Percentiles rank a stretch among this genome's conserved stretches.
phyloP scores from a whole-genome alignment of 2,888 invertebrate genomes.

The Eustalomyia histrio region DNA sequence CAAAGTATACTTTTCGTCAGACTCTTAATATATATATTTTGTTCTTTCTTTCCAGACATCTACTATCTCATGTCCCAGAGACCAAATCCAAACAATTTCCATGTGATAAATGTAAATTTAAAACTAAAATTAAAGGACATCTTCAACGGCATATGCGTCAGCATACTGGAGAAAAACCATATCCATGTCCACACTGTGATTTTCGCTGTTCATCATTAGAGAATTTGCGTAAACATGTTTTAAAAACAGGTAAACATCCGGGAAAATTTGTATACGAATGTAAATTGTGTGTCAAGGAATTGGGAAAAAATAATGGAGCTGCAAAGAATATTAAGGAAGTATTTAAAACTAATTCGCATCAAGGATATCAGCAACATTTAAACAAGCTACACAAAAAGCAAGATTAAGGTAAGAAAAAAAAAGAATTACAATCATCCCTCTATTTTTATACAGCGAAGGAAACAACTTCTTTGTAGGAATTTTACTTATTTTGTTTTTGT shows the following conservation, averaged over 20 bases:
- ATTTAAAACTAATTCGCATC: conserved; percentile 74
- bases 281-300: conserved; percentile 80
- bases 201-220: conserved; percentile 90
- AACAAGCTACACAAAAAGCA: conserved; percentile 24
- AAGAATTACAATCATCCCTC: too few relatives aligned
- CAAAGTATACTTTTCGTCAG: too few relatives aligned
- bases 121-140: conserved; percentile 84
- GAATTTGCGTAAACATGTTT: conserved; percentile 92
- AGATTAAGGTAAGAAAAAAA: too few relatives aligned
- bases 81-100: conserved; percentile 80
- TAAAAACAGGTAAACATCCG: conserved; percentile 88
- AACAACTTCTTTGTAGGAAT: too few relatives aligned
- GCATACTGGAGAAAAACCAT: conserved; percentile 91
- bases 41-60: conserved; percentile 71
- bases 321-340: conserved; percentile 18
- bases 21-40: too few relatives aligned
- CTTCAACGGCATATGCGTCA: conserved; percentile 88
- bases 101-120: conserved; percentile 86
- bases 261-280: conserved; percentile 90
- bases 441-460: too few relatives aligned
- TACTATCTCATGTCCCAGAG: conserved; percentile 67
- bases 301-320: neutral
- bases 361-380: conserved; percentile 74
- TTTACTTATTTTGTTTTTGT: too few relatives aligned
- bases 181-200: conserved; percentile 90